Conservation (phyloP, 2,888 invertebrate genomes). For the Eremobia ochroleuca region DNA sequence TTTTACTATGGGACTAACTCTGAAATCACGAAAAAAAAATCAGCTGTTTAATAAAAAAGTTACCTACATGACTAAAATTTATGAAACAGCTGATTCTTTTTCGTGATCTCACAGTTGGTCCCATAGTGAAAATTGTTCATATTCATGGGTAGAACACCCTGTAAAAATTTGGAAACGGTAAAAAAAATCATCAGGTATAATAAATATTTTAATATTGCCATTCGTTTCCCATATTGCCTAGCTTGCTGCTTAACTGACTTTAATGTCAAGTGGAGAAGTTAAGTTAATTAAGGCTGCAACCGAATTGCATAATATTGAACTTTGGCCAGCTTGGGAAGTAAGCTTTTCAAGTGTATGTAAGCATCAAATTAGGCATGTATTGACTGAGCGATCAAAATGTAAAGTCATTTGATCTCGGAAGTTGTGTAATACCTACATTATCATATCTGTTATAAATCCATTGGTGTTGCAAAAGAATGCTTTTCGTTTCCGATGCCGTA, state of each 20-base stretch:
- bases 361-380: slow-evolving; percentile 19
- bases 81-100: too few species aligned
- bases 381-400: slow-evolving; percentile 30
- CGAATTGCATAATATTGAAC: slow-evolving; percentile 31
- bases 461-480: background rate
- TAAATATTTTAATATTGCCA: too few species aligned
- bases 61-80: too few species aligned
- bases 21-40: too few species aligned
- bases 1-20: too few species aligned
- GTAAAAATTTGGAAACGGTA: too few species aligned
- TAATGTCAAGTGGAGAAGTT: slow-evolving; percentile 21
- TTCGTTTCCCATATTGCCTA: slow-evolving; percentile 17
- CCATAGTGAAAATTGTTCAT: too few species aligned
- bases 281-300: background rate
- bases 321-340: background rate
- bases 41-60: too few species aligned
- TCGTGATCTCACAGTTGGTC: too few species aligned
- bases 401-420: slow-evolving; percentile 35
- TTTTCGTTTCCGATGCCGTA: background rate
- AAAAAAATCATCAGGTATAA: too few species aligned
- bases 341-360: slow-evolving; percentile 5
- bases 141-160: too few species aligned
- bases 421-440: slow-evolving; percentile 18
- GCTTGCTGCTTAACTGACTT: too few species aligned
- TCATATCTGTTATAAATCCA: slow-evolving; percentile 6